Percentiles rank a stretch among this genome's conserved stretches.
Evolutionary conservation across 2,797 vertebrate species (phyloP).

Genomic region (Alfaro cultratus): DNA sequence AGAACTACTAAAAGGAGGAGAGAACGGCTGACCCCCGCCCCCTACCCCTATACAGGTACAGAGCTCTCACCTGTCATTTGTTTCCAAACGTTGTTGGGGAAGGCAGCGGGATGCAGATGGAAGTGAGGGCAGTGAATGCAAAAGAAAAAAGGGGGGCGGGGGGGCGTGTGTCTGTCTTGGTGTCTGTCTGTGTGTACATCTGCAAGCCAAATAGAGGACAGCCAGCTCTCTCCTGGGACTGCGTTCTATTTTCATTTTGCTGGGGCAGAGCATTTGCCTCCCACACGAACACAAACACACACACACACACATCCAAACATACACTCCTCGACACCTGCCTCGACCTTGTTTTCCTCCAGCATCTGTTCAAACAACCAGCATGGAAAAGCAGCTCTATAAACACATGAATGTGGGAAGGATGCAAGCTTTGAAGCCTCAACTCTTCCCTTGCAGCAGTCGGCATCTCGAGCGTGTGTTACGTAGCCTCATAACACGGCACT

Average conservation of each 20-base stretch:
- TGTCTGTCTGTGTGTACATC: slow-evolving; percentile 19
- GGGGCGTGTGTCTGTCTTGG: slow-evolving; percentile 39
- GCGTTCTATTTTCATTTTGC: slow-evolving; percentile 58
- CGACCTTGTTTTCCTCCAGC: slow-evolving; percentile 51
- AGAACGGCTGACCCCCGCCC: slow-evolving; percentile 58
- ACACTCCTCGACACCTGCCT: slow-evolving; percentile 56
- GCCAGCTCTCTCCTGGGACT: slow-evolving; percentile 50
- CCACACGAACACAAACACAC: slow-evolving; percentile 29
- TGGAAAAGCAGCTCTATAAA: slow-evolving; percentile 31
- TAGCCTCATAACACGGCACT: slow-evolving; percentile 56
- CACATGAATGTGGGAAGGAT: slow-evolving; percentile 19
- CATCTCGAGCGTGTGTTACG: slow-evolving; percentile 55
- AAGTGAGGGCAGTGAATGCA: slow-evolving; percentile 31
- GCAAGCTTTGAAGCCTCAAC: slow-evolving; percentile 10
- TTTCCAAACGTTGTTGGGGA: slow-evolving; percentile 8
- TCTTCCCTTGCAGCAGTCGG: slow-evolving; percentile 1
- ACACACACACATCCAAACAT: slow-evolving; percentile 28
- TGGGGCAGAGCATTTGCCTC: slow-evolving; percentile 42
- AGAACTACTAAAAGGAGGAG: slow-evolving; percentile 49
- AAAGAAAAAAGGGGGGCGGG: not conserved
- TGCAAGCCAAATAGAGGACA: slow-evolving; percentile 53
- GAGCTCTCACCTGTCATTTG: slow-evolving; percentile 35
- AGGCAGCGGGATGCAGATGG: slow-evolving; percentile 12
- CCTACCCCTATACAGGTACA: slow-evolving; percentile 68
- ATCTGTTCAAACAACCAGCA: slow-evolving; percentile 63